phyloP scores from a whole-genome alignment of 1,140 invertebrate species.

The Drosophila willistoni region DNA sequence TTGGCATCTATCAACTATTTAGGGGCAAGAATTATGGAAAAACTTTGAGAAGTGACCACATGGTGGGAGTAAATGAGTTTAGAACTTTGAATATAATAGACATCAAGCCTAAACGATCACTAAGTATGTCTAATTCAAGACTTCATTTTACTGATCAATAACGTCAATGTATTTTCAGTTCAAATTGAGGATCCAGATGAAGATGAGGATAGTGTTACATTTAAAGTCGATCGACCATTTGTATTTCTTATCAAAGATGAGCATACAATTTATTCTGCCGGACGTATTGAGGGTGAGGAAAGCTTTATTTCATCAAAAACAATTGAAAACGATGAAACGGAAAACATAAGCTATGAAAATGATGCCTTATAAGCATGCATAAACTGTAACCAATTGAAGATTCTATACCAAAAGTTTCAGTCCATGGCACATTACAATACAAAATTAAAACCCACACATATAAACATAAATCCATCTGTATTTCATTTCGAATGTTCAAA shows the following conservation, averaged over 20 bases:
- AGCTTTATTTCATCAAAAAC: neutral
- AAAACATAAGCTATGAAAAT: neutral
- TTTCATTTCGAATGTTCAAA: neutral
- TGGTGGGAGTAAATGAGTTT: neutral
- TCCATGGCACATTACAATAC: neutral
- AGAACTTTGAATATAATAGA: neutral
- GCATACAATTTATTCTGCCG: neutral
- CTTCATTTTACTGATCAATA: too few species aligned
- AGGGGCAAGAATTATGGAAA: neutral
- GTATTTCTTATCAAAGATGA: slow-evolving; percentile 13
- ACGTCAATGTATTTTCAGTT: neutral
- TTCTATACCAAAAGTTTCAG: neutral
- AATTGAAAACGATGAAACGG: too few species aligned
- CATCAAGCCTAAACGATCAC: neutral
- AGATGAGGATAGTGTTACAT: neutral
- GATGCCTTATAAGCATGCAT: neutral
- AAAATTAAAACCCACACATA: too few species aligned
- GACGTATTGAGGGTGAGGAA: neutral
- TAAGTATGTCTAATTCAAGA: neutral
- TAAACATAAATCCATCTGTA: too few species aligned
- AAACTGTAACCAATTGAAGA: neutral
- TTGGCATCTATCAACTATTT: slow-evolving; percentile 12
- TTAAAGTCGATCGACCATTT: neutral
- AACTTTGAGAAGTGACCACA: neutral
- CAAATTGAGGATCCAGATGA: neutral